These are phyloP conservation scores for Drosophila pandora DNA, from an alignment of 1,140 invertebrate genomes.

Conservation along the genomic window DNA sequence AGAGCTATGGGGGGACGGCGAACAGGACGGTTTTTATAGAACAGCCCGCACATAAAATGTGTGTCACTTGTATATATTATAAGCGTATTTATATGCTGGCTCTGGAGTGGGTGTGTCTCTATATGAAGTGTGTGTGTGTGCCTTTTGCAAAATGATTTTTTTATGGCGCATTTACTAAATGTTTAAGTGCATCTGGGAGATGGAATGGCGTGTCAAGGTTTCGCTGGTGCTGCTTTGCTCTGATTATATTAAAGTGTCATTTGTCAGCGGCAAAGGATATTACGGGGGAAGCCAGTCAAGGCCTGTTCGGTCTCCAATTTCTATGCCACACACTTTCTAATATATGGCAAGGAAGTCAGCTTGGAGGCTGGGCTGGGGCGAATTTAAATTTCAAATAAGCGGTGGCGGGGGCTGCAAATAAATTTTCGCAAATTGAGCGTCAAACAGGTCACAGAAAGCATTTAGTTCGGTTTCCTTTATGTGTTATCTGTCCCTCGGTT, in stretches of 20 bases:
- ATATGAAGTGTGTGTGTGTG: slow-evolving; percentile 29
- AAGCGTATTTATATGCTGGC: slow-evolving; percentile 35
- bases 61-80: slow-evolving; percentile 63
- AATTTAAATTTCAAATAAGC: slow-evolving; percentile 47
- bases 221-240: slow-evolving; percentile 14
- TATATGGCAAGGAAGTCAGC: background rate
- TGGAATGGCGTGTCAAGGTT: slow-evolving; percentile 71
- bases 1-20: slow-evolving; percentile 1
- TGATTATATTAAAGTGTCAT: slow-evolving; percentile 60
- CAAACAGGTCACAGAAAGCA: slow-evolving; percentile 20
- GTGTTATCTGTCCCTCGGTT: slow-evolving; percentile 2
- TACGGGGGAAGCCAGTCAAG: background rate
- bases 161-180: slow-evolving; percentile 74
- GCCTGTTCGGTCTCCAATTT: background rate
- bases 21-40: background rate
- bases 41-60: slow-evolving; percentile 60
- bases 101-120: slow-evolving; percentile 2
- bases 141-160: slow-evolving; percentile 72
- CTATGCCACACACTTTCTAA: background rate
- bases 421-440: slow-evolving; percentile 36
- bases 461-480: slow-evolving; percentile 7
- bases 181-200: slow-evolving; percentile 57
- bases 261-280: slow-evolving; percentile 6
- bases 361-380: background rate
- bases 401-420: slow-evolving; percentile 24